phyloP scores from a whole-genome alignment of 2,113 vertebrate species.

The Leucosticte australis region DNA sequence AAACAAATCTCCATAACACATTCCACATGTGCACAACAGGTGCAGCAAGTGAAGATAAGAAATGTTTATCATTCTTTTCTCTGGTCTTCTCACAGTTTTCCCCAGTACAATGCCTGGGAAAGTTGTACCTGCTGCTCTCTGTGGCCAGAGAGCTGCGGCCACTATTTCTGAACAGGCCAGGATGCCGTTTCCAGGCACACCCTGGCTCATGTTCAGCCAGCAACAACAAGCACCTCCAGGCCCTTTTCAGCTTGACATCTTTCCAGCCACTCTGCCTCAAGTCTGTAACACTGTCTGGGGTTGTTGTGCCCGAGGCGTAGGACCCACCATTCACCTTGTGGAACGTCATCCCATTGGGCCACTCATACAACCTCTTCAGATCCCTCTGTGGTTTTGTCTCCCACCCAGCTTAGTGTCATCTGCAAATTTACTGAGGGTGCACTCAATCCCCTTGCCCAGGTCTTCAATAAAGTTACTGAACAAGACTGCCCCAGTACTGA shows the following conservation, averaged over 20 bases:
- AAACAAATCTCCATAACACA: too few species aligned
- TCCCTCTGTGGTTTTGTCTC: not conserved
- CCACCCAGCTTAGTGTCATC: fast-evolving
- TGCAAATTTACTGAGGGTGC: not conserved
- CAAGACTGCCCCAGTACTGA: not conserved
- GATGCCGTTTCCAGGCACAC: not conserved
- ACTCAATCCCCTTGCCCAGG: not conserved
- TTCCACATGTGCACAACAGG: too few species aligned
- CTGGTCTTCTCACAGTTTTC: too few species aligned
- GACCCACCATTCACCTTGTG: not conserved
- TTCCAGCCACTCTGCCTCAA: not conserved
- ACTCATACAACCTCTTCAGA: not conserved
- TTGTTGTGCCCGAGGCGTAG: not conserved
- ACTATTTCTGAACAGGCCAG: fast-evolving
- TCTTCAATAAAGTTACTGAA: not conserved
- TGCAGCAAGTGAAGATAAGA: too few species aligned
- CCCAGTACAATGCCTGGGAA: too few species aligned
- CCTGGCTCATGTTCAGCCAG: not conserved
- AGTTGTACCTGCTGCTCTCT: too few species aligned
- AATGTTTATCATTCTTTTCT: too few species aligned
- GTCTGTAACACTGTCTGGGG: not conserved
- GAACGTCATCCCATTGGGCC: not conserved
- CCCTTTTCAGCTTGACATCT: fast-evolving
- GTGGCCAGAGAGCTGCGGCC: too few species aligned
- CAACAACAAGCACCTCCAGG: fast-evolving